Evolutionary conservation across 1,140 invertebrate genomes (phyloP).

Genomic region (Zaprionus nigranus): DNA sequence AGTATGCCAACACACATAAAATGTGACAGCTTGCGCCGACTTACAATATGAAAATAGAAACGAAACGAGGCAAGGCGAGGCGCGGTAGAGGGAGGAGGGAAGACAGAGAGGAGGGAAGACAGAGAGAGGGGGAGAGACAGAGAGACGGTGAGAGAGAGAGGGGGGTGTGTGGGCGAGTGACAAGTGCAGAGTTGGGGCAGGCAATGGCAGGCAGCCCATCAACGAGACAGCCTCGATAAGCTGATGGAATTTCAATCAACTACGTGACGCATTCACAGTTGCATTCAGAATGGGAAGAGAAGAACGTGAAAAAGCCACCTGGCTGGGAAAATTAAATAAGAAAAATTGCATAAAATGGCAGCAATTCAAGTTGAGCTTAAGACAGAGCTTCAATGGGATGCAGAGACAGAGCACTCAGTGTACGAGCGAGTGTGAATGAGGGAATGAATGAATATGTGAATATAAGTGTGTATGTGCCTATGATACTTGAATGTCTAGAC

Average conservation of each 20-base stretch:
- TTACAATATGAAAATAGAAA: slow-evolving; percentile 36
- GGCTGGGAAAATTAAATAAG: slow-evolving; percentile 25
- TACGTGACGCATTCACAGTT: slow-evolving; percentile 56
- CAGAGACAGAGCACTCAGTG: slow-evolving; percentile 8
- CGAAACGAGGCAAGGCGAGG: background rate
- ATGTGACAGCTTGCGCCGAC: slow-evolving; percentile 35
- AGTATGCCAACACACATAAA: slow-evolving; percentile 30
- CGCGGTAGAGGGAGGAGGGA: background rate
- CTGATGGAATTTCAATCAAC: slow-evolving; percentile 73
- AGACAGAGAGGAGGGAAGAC: background rate
- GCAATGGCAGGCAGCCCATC: slow-evolving; percentile 8
- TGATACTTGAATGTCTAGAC: slow-evolving; percentile 52
- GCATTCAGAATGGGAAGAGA: slow-evolving; percentile 1
- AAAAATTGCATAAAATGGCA: slow-evolving; percentile 37
- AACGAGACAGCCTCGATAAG: slow-evolving; percentile 52
- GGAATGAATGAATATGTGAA: slow-evolving; percentile 14
- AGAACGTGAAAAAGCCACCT: slow-evolving; percentile 33
- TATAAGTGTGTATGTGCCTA: slow-evolving; percentile 1
- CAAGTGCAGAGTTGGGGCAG: slow-evolving; percentile 40
- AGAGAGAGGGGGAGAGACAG: background rate
- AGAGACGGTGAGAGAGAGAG: too few relatives aligned
- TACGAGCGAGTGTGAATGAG: background rate
- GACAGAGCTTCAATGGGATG: slow-evolving; percentile 17
- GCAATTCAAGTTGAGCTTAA: slow-evolving; percentile 19
- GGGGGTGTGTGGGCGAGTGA: background rate